Percentiles rank a stretch among this genome's conserved stretches.
Conservation (phyloP, 2,888 invertebrate genomes). For the Epinotia nisella region DNA sequence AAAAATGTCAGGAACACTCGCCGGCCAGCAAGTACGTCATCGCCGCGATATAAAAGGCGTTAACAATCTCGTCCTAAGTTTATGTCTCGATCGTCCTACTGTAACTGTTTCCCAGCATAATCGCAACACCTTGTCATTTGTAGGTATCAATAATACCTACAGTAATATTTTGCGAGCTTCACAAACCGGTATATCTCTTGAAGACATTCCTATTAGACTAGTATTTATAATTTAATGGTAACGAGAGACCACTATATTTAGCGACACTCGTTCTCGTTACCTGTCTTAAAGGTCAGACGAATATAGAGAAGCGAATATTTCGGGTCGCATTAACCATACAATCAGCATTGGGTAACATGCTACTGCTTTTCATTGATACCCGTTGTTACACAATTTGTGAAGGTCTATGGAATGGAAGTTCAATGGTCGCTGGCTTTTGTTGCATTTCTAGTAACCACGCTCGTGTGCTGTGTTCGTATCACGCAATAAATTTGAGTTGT, state of each 20-base stretch:
- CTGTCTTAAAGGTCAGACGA: slow-evolving; percentile 29
- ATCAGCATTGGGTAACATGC: slow-evolving; percentile 16
- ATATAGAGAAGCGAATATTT: slow-evolving; percentile 12
- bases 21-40: no score
- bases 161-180: neutral
- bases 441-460: slow-evolving; percentile 22
- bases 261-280: slow-evolving; percentile 26
- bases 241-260: slow-evolving; percentile 31
- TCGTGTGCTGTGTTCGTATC: slow-evolving; percentile 22
- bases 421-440: slow-evolving; percentile 36
- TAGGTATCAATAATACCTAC: no score
- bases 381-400: slow-evolving; percentile 35
- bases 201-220: slow-evolving; percentile 3
- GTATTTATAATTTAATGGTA: slow-evolving; percentile 2
- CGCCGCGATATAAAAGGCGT: no score
- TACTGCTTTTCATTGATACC: slow-evolving; percentile 35
- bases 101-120: no score
- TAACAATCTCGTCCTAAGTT: no score
- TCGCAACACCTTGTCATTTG: no score
- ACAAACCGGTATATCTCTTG: slow-evolving; percentile 2
- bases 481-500: slow-evolving; percentile 20
- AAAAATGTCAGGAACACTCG: no score
- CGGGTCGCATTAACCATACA: neutral
- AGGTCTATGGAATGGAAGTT: slow-evolving; percentile 21
- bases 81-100: no score